Evolutionary conservation across 2,113 vertebrate genomes (phyloP).

Genomic region (Ancistrus triradiatus): DNA sequence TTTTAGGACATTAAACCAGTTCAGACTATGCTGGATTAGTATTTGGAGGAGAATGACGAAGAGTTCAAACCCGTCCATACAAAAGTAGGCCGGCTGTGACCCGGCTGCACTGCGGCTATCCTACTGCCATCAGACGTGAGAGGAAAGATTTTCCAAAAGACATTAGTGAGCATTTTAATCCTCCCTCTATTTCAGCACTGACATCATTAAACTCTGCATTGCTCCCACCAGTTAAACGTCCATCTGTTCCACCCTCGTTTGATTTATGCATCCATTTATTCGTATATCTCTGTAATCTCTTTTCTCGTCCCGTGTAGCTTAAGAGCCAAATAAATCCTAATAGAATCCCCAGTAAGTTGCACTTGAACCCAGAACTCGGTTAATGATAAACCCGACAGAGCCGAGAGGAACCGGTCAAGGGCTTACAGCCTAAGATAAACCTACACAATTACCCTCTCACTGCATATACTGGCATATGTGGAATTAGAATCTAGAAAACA

Average conservation of each 20-base stretch:
- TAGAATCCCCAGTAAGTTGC: not conserved
- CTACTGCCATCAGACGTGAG: no score
- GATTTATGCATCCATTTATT: not conserved
- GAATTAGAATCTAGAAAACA: no score
- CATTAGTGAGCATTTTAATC: not conserved
- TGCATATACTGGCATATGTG: no score
- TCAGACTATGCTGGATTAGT: no score
- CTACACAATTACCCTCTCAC: no score
- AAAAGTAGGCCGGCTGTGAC: no score
- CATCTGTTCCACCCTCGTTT: not conserved
- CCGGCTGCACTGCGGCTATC: no score
- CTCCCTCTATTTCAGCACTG: not conserved
- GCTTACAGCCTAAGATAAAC: no score
- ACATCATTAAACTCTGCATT: not conserved
- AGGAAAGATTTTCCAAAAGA: no score
- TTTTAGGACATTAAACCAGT: no score
- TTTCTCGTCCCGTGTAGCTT: not conserved
- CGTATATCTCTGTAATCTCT: not conserved
- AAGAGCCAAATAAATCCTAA: not conserved
- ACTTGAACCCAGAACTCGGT: constrained; percentile 13
- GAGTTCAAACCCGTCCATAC: no score
- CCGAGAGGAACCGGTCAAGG: not conserved
- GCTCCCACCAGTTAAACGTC: not conserved
- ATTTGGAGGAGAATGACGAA: no score
- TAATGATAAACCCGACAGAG: not conserved